Conservation (phyloP, 2,888 invertebrate genomes). For the Tenodera sinensis region DNA sequence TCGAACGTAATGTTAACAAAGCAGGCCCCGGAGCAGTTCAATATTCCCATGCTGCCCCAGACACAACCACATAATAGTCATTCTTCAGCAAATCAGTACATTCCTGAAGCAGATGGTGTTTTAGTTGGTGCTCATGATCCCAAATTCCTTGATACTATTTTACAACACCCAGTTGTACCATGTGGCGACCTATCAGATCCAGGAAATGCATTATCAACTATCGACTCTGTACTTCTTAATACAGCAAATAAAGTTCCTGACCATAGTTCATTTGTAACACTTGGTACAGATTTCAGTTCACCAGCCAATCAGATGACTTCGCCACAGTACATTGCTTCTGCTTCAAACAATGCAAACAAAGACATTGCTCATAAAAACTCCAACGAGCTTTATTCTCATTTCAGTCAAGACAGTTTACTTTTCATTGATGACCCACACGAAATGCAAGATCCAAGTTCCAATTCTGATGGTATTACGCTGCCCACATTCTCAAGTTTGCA, state of each 20-base stretch:
- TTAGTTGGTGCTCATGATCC: background rate
- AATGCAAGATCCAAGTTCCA: conserved; percentile 3
- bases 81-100: background rate
- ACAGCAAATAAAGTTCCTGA: conserved; percentile 1
- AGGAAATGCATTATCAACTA: background rate
- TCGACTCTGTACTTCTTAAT: conserved; percentile 12
- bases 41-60: background rate
- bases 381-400: conserved; percentile 20
- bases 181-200: background rate
- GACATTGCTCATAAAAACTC: background rate
- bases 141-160: conserved; percentile 11
- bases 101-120: background rate
- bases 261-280: conserved; percentile 4
- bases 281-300: background rate
- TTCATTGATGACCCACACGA: conserved; percentile 19
- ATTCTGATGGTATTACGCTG: conserved; percentile 19
- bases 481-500: conserved; percentile 28
- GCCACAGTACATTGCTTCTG: background rate
- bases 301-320: background rate
- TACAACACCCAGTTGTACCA: conserved; percentile 4
- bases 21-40: background rate
- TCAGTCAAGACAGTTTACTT: conserved; percentile 17
- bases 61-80: background rate
- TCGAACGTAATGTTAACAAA: background rate
- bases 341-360: background rate